Evolutionary conservation across 2,113 vertebrate genomes (phyloP).

Genomic region (Alethe diademata): DNA sequence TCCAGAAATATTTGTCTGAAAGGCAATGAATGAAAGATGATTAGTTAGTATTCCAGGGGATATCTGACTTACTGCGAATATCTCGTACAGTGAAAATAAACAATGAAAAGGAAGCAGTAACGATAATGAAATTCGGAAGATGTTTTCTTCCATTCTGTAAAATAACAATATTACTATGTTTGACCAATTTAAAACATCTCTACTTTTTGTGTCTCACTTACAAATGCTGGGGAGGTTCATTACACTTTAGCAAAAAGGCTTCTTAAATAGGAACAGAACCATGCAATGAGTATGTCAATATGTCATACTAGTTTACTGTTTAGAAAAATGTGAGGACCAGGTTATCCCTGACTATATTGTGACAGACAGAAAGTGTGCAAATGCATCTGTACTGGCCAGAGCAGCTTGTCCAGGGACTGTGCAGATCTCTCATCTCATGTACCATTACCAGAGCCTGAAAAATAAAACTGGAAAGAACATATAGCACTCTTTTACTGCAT

Average conservation of each 20-base stretch:
- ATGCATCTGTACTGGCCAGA: neutral
- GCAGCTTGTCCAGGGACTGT: neutral
- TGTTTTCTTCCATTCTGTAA: neutral
- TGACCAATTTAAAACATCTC: neutral
- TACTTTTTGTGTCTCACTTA: neutral
- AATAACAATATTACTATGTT: neutral
- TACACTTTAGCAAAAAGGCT: neutral
- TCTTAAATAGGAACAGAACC: neutral
- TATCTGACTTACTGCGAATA: neutral
- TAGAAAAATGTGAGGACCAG: neutral
- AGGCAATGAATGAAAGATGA: conserved; percentile 10
- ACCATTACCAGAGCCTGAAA: neutral
- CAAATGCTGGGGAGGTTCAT: neutral
- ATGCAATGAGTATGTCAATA: neutral
- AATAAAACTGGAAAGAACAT: neutral
- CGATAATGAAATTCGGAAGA: neutral
- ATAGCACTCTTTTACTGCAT: neutral
- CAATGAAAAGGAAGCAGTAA: neutral
- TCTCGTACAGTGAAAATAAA: neutral
- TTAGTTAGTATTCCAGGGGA: neutral
- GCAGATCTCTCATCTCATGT: neutral
- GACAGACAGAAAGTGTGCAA: neutral
- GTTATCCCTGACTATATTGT: neutral
- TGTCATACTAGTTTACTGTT: neutral
- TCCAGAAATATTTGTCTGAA: conserved; percentile 61